Evolutionary conservation across 2,797 vertebrate genomes (phyloP).

Genomic region (Periophthalmus magnuspinnatus): DNA sequence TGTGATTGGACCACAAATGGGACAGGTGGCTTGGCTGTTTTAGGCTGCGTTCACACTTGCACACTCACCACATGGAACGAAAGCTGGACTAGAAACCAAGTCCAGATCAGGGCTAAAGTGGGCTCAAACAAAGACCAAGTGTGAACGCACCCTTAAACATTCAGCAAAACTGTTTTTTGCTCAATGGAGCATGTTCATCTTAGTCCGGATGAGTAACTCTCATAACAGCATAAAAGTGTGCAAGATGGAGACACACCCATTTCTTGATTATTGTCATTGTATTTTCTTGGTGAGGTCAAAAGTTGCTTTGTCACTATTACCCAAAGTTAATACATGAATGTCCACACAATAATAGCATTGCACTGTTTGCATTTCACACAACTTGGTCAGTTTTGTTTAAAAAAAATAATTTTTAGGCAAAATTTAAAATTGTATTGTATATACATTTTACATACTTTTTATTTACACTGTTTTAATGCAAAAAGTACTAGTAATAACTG

Average conservation of each 20-base stretch:
- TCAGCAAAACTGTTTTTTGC: not conserved
- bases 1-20: slow-evolving; percentile 16
- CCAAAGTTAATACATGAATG: slow-evolving; percentile 9
- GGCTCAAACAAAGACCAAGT: not conserved
- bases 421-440: not conserved
- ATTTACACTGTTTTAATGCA: too few species aligned
- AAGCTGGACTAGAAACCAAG: not conserved
- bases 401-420: not conserved
- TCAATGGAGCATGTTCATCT: not conserved
- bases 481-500: too few species aligned
- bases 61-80: not conserved
- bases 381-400: not conserved
- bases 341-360: not conserved
- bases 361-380: not conserved
- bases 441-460: not conserved
- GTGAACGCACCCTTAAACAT: not conserved
- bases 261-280: not conserved
- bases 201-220: not conserved
- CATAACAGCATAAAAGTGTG: not conserved
- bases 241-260: not conserved
- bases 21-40: not conserved
- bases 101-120: not conserved
- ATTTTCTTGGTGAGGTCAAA: not conserved
- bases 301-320: not conserved
- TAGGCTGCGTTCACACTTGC: not conserved